Evolutionary conservation across 2,113 vertebrate genomes (phyloP), one percentile per base, ranked within the genome.

Genomic region (Fulica atra): DNA sequence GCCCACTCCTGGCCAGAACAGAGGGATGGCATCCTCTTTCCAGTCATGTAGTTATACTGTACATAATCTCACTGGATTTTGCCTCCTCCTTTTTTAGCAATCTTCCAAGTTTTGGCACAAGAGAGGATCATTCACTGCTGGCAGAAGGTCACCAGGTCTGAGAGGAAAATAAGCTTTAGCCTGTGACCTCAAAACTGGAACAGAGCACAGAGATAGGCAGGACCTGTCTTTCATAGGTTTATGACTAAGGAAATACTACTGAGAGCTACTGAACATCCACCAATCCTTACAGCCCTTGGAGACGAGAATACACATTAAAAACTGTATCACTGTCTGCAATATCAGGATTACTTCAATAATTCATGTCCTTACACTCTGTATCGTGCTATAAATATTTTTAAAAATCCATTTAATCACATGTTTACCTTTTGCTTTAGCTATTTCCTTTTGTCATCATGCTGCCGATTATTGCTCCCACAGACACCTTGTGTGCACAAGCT

Each of bases 341-440:
- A 14, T 60, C 2, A 1, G 33, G 73, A 92, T 92, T 89, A 54
- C 24, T 81, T 96, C 69, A 72, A 12, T 89, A 93, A 71, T 72
- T 91, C 46, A 46, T 82, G 16, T 84, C 35, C 48, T 96, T 69
- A 54, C 36, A 40, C 24, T 83, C 53, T 69, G 23, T 69, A 79
- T 46, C 53, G 9, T 81, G 28, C 50, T 91, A 78, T 81, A 91
- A 83, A 79, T 70, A 71, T 33, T 51, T 51, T 48, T 51, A 25
- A 51, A 31, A 56, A 20, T 64, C 35, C 4, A 70, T 82, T 92
- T 91, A 87, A 92, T 84, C 28, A 10, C 0, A 0, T 59, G 23
- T 85, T 96, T 96, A 69, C 23, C 23, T 94, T 94, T 86, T 89
- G 25, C 63, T 91, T 79, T 85, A 71, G n/a, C 21, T 73, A 65